Conservation (phyloP, 1,140 invertebrate species). For the Drepana arcuata region DNA sequence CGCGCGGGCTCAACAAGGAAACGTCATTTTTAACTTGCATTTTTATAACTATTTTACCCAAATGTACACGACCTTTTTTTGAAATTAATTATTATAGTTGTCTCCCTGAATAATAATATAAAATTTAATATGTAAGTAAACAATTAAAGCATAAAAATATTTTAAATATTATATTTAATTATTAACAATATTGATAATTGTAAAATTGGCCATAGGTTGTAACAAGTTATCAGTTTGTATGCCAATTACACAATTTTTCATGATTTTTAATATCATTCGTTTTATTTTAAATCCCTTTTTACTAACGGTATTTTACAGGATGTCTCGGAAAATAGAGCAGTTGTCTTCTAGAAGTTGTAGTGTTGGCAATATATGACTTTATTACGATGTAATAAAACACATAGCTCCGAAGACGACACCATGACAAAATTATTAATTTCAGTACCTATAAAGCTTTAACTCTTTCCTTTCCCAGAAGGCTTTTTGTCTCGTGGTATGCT, state of each 20-base stretch:
- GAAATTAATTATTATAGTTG: constrained; percentile 50
- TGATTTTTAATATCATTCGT: constrained; percentile 61
- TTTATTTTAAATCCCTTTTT: constrained; percentile 37
- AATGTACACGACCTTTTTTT: constrained; percentile 51
- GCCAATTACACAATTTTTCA: constrained; percentile 72
- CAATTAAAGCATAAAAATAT: constrained; percentile 68
- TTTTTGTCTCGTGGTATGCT: no score
- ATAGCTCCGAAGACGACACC: no score
- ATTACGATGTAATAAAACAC: no score
- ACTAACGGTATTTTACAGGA: no score
- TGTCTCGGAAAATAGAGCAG: no score
- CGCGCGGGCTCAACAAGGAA: no score
- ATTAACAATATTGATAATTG: constrained; percentile 71
- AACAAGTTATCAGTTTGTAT: constrained; percentile 70
- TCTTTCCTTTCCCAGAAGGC: no score
- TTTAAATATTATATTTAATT: constrained; percentile 71
- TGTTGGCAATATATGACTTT: no score
- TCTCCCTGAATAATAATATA: constrained; percentile 68
- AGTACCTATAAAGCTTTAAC: no score
- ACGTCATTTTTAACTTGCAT: no score
- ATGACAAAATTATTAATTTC: no score
- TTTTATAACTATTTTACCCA: constrained; percentile 46
- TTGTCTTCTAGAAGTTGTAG: no score
- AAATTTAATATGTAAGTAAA: constrained; percentile 69
- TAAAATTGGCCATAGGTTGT: constrained; percentile 70